Conservation (phyloP, 2,113 vertebrate species). For the Nycticorax nycticorax region DNA sequence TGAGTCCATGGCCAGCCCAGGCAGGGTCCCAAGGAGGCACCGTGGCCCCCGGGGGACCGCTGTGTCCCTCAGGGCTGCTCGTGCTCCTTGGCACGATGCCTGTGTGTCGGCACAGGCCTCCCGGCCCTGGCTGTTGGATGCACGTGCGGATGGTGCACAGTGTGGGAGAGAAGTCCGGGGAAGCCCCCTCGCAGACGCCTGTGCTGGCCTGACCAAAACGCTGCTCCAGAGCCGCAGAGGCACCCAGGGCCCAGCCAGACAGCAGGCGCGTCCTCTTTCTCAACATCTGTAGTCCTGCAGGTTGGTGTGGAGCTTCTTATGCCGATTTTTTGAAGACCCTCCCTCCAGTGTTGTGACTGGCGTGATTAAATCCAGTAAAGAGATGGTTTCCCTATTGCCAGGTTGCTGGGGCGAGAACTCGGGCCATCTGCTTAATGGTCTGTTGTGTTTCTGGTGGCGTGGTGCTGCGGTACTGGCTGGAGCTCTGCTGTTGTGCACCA, state of each 20-base stretch:
- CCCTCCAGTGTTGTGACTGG: background rate
- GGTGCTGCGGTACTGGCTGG: background rate
- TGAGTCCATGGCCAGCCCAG: background rate
- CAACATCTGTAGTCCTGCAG: background rate
- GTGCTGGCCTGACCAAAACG: background rate
- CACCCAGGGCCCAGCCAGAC: background rate
- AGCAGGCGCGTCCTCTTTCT: background rate
- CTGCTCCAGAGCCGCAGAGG: background rate
- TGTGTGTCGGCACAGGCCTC: background rate
- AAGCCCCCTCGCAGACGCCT: background rate
- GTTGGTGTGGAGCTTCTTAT: background rate
- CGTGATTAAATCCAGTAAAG: background rate
- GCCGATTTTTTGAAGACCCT: background rate
- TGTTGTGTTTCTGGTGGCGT: background rate
- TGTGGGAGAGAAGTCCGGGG: background rate
- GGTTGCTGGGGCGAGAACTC: background rate
- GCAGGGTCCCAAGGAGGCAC: background rate
- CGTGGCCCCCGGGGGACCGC: background rate
- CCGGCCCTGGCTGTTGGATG: background rate
- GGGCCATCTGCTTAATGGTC: conserved; percentile 3
- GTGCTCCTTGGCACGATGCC: background rate
- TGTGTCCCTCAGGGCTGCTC: background rate
- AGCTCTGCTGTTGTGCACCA: background rate
- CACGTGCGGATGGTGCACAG: background rate
- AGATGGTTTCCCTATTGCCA: background rate